These are phyloP conservation scores for Petaurus breviceps DNA, from an alignment of 2,113 vertebrate species.

Conservation along the genomic window DNA sequence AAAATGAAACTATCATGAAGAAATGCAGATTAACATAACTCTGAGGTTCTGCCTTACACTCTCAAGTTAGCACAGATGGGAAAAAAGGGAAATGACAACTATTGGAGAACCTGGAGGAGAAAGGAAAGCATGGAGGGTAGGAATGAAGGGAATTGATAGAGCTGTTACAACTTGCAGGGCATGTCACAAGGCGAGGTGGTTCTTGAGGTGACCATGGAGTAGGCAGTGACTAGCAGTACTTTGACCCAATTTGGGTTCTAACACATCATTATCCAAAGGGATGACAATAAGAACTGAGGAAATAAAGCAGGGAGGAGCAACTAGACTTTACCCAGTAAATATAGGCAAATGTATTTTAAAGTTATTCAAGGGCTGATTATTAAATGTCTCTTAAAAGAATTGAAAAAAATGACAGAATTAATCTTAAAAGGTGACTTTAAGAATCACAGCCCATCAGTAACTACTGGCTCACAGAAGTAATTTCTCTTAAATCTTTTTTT, in stretches of 20 bases:
- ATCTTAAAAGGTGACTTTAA: too few relatives aligned
- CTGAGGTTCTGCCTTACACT: neutral
- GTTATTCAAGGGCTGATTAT: neutral
- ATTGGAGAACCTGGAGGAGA: neutral
- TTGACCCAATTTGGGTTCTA: neutral
- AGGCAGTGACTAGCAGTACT: neutral
- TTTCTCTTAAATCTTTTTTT: neutral
- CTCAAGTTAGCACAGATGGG: neutral
- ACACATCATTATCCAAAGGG: neutral
- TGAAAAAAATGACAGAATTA: neutral
- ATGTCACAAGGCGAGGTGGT: neutral
- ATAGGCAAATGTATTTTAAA: neutral
- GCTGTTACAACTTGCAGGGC: neutral
- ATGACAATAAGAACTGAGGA: neutral
- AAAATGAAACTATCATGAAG: neutral
- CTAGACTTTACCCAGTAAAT: neutral
- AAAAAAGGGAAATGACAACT: neutral
- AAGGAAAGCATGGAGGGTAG: neutral
- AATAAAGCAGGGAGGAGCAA: neutral
- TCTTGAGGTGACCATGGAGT: neutral
- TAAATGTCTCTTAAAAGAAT: neutral
- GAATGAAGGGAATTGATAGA: neutral
- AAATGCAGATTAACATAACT: neutral
- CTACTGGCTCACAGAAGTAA: neutral
- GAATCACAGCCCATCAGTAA: neutral